Evolutionary conservation across 2,888 invertebrate species (phyloP).

Genomic region (Malthinus seriepunctatus): DNA sequence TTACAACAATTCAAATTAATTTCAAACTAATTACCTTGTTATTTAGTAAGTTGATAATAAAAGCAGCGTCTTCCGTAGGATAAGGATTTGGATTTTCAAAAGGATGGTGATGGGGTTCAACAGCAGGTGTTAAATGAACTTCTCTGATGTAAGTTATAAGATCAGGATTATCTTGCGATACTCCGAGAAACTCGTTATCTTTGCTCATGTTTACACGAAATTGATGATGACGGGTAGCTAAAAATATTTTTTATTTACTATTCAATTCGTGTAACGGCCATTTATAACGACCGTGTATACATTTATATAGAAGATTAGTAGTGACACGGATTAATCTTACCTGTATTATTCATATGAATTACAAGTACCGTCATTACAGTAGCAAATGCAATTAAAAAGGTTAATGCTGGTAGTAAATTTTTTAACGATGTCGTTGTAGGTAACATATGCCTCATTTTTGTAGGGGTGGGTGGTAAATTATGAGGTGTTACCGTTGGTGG

Average conservation of each 20-base stretch:
- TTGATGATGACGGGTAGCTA: slow-evolving; percentile 74
- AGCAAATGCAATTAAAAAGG: slow-evolving; percentile 78
- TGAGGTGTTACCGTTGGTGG: slow-evolving; percentile 28
- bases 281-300: neutral
- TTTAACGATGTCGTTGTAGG: slow-evolving; percentile 35
- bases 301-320: neutral
- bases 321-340: slow-evolving; percentile 53
- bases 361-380: slow-evolving; percentile 78
- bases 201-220: slow-evolving; percentile 80
- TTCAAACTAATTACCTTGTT: slow-evolving; percentile 51
- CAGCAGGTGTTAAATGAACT: slow-evolving; percentile 63
- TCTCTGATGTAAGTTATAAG: slow-evolving; percentile 76
- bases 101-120: slow-evolving; percentile 53
- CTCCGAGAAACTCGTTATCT: slow-evolving; percentile 74
- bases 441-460: slow-evolving; percentile 37
- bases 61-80: slow-evolving; percentile 57
- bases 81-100: slow-evolving; percentile 43
- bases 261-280: neutral
- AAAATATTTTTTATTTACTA: slow-evolving; percentile 25
- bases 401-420: slow-evolving; percentile 61
- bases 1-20: slow-evolving; percentile 33
- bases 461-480: slow-evolving; percentile 39
- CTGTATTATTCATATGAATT: slow-evolving; percentile 80
- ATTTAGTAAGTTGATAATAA: slow-evolving; percentile 53
- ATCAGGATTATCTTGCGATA: slow-evolving; percentile 74